A percentile compares a stretch with the other conserved stretches of the same genome.
Conservation (phyloP, 2,797 vertebrate genomes). For the Sebastolobus alascanus region DNA sequence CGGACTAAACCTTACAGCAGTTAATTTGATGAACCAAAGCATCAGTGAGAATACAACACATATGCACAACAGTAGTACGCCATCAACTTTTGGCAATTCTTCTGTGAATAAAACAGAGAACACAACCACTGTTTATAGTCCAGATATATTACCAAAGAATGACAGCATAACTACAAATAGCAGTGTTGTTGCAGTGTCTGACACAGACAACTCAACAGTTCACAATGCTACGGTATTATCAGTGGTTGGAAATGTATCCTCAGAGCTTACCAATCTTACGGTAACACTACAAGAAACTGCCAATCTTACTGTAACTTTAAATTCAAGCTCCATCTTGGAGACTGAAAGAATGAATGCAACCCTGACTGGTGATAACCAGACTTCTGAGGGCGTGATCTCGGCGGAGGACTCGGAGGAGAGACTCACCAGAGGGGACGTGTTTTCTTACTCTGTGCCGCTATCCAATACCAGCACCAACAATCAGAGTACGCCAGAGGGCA, state of each 20-base stretch:
- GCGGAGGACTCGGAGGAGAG: constrained; percentile 26
- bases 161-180: constrained; percentile 21
- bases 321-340: constrained; percentile 31
- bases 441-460: constrained; percentile 45
- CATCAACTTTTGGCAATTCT: neutral
- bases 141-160: neutral
- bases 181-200: neutral
- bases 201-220: constrained; percentile 8
- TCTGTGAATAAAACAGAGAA: constrained; percentile 18
- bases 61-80: constrained; percentile 4
- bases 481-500: neutral
- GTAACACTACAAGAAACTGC: neutral
- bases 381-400: neutral
- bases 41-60: constrained; percentile 41
- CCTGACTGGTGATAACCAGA: constrained; percentile 15
- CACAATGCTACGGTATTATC: neutral
- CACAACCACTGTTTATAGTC: neutral
- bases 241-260: constrained; percentile 19
- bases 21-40: constrained; percentile 31
- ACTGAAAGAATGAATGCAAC: constrained; percentile 21
- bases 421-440: constrained; percentile 57
- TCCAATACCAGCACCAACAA: constrained; percentile 8
- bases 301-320: constrained; percentile 19
- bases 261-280: neutral
- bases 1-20: constrained; percentile 5